These are phyloP conservation scores for Cryptotermes secundus DNA, from an alignment of 1,140 invertebrate species.

Conservation along the genomic window DNA sequence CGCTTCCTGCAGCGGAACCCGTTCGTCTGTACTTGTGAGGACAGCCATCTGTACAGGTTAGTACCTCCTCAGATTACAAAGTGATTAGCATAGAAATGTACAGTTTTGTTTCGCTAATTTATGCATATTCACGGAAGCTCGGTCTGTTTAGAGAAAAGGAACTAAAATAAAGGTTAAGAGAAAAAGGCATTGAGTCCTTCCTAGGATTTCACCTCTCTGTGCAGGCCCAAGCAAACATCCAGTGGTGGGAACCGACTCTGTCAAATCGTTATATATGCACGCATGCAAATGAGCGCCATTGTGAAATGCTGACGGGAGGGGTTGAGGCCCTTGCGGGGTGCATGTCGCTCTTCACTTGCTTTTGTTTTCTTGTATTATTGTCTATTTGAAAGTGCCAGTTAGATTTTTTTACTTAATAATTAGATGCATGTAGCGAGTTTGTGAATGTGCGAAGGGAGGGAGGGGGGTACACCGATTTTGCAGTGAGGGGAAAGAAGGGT, in stretches of 20 bases:
- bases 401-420: constrained; percentile 16
- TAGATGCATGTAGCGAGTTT: constrained; percentile 15
- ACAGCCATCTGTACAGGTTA: no score
- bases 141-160: not conserved
- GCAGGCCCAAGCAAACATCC: not conserved
- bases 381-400: not conserved
- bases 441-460: not conserved
- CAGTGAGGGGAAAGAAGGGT: not conserved
- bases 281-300: constrained; percentile 3
- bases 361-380: not conserved
- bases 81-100: constrained; percentile 10
- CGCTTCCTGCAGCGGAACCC: no score
- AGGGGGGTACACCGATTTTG: not conserved
- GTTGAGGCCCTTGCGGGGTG: not conserved
- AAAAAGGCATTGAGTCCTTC: not conserved
- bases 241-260: not conserved
- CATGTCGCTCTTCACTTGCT: not conserved
- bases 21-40: no score
- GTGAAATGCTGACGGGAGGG: not conserved
- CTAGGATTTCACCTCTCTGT: not conserved
- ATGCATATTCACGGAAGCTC: constrained; percentile 4
- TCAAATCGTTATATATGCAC: constrained; percentile 9
- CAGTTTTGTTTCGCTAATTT: not conserved
- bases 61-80: not conserved
- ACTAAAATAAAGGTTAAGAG: constrained; percentile 18